These are phyloP conservation scores for Chrysomela aeneicollis DNA, from an alignment of 2,888 invertebrate species.

Conservation along the genomic window DNA sequence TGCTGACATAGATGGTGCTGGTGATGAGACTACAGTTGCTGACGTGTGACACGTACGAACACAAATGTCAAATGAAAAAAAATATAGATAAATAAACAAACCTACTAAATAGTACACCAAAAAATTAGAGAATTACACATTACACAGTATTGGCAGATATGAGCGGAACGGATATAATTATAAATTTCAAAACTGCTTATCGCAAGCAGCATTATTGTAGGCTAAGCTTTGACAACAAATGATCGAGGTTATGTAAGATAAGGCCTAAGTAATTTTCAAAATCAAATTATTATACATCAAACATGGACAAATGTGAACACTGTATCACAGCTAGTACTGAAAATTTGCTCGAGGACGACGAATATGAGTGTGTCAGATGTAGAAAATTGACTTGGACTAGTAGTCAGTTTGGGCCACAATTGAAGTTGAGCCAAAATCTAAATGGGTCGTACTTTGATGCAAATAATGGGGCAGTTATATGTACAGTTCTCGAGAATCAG, in stretches of 20 bases:
- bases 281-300: conserved; percentile 10
- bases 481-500: conserved; percentile 43
- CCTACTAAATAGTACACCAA: no score
- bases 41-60: no score
- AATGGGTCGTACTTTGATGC: conserved; percentile 23
- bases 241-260: neutral
- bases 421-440: conserved; percentile 25
- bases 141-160: conserved; percentile 1
- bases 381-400: conserved; percentile 40
- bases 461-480: conserved; percentile 29
- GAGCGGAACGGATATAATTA: neutral
- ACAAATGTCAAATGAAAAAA: neutral
- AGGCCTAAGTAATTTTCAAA: neutral
- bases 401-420: conserved; percentile 26
- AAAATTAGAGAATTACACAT: neutral
- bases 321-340: conserved; percentile 46
- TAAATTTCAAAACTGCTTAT: neutral
- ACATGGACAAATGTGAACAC: conserved; percentile 34
- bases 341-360: conserved; percentile 57
- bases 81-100: no score
- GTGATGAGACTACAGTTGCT: no score
- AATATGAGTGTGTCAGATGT: conserved; percentile 45
- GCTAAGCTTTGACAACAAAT: neutral
- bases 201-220: neutral
- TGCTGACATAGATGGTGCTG: no score